phyloP scores from a whole-genome alignment of 2,113 vertebrate genomes.

The Crotalus tigris region DNA sequence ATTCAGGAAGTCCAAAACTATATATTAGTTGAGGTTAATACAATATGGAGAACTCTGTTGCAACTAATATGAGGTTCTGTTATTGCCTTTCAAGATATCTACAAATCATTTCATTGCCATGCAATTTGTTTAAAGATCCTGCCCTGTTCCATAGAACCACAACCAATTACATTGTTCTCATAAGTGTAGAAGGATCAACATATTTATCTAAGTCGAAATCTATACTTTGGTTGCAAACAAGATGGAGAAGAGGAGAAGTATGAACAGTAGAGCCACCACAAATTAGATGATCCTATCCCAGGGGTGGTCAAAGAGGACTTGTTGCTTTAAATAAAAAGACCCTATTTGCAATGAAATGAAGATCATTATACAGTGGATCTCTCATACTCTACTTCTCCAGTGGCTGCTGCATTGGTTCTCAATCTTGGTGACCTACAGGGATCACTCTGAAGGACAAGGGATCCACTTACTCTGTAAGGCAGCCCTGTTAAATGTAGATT shows the following conservation, averaged over 20 bases:
- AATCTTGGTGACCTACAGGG: not conserved
- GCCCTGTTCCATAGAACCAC: not conserved
- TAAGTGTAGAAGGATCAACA: not conserved
- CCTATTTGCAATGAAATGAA: not conserved
- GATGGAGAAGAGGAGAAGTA: not conserved
- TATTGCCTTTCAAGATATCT: constrained; percentile 32
- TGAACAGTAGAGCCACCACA: not conserved
- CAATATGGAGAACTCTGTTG: constrained; percentile 2
- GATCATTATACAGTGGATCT: not conserved
- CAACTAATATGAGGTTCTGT: not conserved
- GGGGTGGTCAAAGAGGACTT: not conserved
- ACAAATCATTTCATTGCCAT: constrained; percentile 41
- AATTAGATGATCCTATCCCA: not conserved
- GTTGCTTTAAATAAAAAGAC: not conserved
- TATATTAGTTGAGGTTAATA: constrained; percentile 29
- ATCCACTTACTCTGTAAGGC: not conserved
- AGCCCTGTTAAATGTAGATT: not conserved
- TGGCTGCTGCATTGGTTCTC: not conserved
- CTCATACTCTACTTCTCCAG: not conserved
- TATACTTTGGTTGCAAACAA: not conserved
- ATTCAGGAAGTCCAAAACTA: constrained; percentile 38
- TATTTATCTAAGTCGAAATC: not conserved
- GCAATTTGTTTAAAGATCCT: constrained; percentile 26
- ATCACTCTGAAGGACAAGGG: not conserved
- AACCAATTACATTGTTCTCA: constrained; percentile 10